Conservation (phyloP, 2,888 invertebrate species). For the Hipparchia sbordonii region DNA sequence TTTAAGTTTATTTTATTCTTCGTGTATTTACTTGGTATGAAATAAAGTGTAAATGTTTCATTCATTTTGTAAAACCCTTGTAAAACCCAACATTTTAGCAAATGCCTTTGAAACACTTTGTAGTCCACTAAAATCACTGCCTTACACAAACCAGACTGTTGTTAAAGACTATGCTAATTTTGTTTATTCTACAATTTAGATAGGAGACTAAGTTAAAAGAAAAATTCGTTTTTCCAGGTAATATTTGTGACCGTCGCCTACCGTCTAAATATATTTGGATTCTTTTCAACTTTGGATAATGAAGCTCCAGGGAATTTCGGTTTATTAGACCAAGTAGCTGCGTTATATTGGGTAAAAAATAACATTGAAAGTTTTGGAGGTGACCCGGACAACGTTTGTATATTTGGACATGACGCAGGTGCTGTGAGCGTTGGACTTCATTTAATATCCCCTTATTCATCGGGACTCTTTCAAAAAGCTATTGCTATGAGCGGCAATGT, state of each 20-base stretch:
- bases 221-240: conserved; percentile 73
- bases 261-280: conserved; percentile 92
- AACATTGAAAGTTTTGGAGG: conserved; percentile 90
- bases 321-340: conserved; percentile 91
- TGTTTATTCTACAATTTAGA: conserved; percentile 6
- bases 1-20: too few species aligned
- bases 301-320: conserved; percentile 92
- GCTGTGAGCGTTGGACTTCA: conserved; percentile 91
- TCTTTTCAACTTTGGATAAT: conserved; percentile 89
- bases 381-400: conserved; percentile 87
- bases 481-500: conserved; percentile 92
- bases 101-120: conserved; percentile 16
- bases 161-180: conserved; percentile 18
- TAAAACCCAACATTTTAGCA: conserved; percentile 2
- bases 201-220: conserved; percentile 10
- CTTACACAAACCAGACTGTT: background rate
- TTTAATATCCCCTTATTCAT: conserved; percentile 85
- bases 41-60: too few species aligned
- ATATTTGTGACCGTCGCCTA: conserved; percentile 91
- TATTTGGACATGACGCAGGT: conserved; percentile 92
- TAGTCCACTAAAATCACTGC: background rate
- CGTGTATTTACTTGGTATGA: too few species aligned
- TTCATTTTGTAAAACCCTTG: background rate
- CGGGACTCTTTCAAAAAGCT: conserved; percentile 87
- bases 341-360: conserved; percentile 89